A percentile compares a stretch with the other conserved stretches of the same genome.
Evolutionary conservation across 92 coral and sea anemone species (phyloP).

Genomic region (Epizoanthus scotinus): DNA sequence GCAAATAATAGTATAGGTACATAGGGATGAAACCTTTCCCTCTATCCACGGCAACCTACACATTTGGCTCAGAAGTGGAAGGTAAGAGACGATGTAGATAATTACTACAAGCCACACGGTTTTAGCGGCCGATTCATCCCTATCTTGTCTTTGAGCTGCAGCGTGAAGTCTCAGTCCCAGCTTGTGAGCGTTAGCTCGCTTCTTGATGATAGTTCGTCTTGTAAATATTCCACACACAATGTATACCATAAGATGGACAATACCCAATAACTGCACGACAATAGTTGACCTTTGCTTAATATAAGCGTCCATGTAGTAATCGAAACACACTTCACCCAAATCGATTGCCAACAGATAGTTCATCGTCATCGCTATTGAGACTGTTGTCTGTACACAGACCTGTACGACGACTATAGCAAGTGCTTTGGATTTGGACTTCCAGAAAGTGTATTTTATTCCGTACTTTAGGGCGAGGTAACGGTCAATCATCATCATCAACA

Average conservation of each 20-base stretch:
- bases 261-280: not conserved
- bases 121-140: constrained; percentile 3
- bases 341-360: not conserved
- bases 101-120: constrained; percentile 14
- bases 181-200: not conserved
- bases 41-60: not conserved
- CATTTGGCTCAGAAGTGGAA: not conserved
- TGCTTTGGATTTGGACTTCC: constrained; percentile 6
- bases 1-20: not conserved
- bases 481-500: constrained; percentile 3
- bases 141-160: not conserved
- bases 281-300: not conserved
- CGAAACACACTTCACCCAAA: constrained; percentile 5
- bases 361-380: not conserved
- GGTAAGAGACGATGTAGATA: not conserved
- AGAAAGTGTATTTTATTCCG: constrained; percentile 16
- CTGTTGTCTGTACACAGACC: not conserved
- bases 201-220: not conserved
- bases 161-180: constrained; percentile 27
- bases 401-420: not conserved
- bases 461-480: constrained; percentile 20
- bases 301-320: not conserved
- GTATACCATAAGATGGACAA: not conserved
- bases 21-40: not conserved
- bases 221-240: constrained; percentile 9